A percentile compares a stretch with the other conserved stretches of the same genome.
phyloP scores from a whole-genome alignment of 2,888 invertebrate species.

The Rhamphomyia laevipes region DNA sequence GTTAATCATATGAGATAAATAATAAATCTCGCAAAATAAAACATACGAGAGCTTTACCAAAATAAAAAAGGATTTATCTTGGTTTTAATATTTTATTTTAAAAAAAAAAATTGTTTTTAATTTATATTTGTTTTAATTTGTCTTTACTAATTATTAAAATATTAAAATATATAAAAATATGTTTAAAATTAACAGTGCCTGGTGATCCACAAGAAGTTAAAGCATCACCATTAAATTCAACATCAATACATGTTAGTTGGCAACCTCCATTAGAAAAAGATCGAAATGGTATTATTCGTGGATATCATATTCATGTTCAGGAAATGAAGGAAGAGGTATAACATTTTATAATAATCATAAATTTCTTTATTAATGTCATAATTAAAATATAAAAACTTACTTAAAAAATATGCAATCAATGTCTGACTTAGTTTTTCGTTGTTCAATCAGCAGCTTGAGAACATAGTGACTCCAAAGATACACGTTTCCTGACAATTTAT shows the following conservation, averaged over 20 bases:
- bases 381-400: too few relatives aligned
- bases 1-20: too few relatives aligned
- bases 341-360: too few relatives aligned
- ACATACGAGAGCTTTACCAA: not conserved
- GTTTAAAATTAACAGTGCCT: conserved; percentile 57
- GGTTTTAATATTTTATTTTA: conserved; percentile 6
- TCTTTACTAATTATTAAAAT: conserved; percentile 15
- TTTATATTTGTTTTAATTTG: conserved; percentile 5
- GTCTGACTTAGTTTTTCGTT: too few relatives aligned
- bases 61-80: conserved; percentile 2
- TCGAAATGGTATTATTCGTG: conserved; percentile 88
- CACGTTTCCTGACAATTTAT: too few relatives aligned
- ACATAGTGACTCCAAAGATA: too few relatives aligned
- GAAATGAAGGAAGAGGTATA: conserved; percentile 74
- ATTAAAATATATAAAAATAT: conserved; percentile 12
- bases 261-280: conserved; percentile 84
- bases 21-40: not conserved
- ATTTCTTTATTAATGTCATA: too few relatives aligned
- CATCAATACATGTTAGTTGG: conserved; percentile 92
- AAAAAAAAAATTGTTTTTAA: conserved; percentile 3
- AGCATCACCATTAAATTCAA: conserved; percentile 82
- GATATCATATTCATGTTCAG: conserved; percentile 93
- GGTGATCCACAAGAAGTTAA: conserved; percentile 92
- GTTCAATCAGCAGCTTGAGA: too few relatives aligned
- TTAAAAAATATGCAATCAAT: too few relatives aligned